A percentile compares a stretch with the other conserved stretches of the same genome.
phyloP scores from a whole-genome alignment of 2,797 vertebrate genomes.

The Gephyroberyx darwinii region DNA sequence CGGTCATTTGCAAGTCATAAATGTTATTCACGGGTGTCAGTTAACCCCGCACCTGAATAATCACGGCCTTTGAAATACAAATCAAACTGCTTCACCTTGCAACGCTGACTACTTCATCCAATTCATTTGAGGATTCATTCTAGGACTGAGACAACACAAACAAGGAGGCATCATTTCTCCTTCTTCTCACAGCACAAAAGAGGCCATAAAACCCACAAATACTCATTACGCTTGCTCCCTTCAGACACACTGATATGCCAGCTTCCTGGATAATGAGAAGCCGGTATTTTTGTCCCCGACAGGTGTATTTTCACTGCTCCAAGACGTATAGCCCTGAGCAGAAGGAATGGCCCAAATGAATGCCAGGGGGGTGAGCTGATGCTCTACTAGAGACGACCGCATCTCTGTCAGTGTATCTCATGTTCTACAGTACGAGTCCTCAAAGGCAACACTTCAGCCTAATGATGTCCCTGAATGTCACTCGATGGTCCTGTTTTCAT shows the following conservation, averaged over 20 bases:
- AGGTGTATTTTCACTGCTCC: conserved; percentile 47
- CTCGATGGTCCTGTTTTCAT: conserved; percentile 7
- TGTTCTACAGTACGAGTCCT: conserved; percentile 34
- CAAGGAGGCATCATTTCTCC: conserved; percentile 49
- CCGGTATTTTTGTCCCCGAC: conserved; percentile 50
- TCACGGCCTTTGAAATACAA: conserved; percentile 78
- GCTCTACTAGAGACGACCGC: conserved; percentile 17
- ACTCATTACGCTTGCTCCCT: conserved; percentile 39
- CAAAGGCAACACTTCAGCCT: conserved; percentile 38
- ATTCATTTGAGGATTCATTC: conserved; percentile 58
- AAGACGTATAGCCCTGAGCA: conserved; percentile 40
- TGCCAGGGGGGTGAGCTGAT: conserved; percentile 37
- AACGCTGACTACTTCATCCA: conserved; percentile 61
- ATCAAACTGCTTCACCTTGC: conserved; percentile 74
- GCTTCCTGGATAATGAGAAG: conserved; percentile 60
- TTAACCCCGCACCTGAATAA: conserved; percentile 78
- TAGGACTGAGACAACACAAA: conserved; percentile 48
- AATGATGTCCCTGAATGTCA: conserved; percentile 44
- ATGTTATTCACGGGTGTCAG: conserved; percentile 77
- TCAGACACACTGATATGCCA: conserved; percentile 43
- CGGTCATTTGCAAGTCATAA: conserved; percentile 82
- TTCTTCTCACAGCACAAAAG: conserved; percentile 42
- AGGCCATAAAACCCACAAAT: conserved; percentile 48
- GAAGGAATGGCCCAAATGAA: conserved; percentile 41
- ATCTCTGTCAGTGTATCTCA: conserved; percentile 21